phyloP scores from a whole-genome alignment of 2,888 invertebrate genomes.

The Chrysotoxum bicinctum region DNA sequence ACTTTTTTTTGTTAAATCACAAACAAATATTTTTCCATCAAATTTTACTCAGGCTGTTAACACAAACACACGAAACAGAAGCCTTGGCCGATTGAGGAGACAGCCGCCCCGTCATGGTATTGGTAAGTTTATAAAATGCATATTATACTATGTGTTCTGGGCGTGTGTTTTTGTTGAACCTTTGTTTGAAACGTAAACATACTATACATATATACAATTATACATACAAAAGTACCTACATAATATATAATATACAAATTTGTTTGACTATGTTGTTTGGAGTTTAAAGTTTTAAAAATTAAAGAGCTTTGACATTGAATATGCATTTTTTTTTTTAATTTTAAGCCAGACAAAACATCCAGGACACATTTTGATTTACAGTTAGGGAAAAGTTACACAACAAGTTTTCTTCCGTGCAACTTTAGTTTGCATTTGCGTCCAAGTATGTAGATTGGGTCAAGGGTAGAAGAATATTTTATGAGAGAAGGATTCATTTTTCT shows the following conservation, averaged over 20 bases:
- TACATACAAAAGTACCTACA: not conserved
- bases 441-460: no score
- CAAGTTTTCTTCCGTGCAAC: not conserved
- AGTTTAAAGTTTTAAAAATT: not conserved
- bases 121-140: slow-evolving; percentile 78
- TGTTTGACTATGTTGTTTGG: not conserved
- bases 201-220: no score
- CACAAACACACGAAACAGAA: slow-evolving; percentile 82
- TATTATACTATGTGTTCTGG: slow-evolving; percentile 9
- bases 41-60: slow-evolving; percentile 82
- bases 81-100: slow-evolving; percentile 82
- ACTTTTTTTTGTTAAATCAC: slow-evolving; percentile 60
- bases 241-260: not conserved
- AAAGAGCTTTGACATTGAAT: not conserved
- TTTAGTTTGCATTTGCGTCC: not conserved
- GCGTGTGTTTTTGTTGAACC: slow-evolving; percentile 32
- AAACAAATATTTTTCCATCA: slow-evolving; percentile 71
- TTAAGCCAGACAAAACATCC: not conserved
- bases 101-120: slow-evolving; percentile 83
- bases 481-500: no score
- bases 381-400: no score
- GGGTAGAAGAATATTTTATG: no score
- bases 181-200: not conserved
- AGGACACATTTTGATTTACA: not conserved
- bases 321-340: not conserved